Conservation (phyloP, 2,113 vertebrate species). For the Myotis brandtii region DNA sequence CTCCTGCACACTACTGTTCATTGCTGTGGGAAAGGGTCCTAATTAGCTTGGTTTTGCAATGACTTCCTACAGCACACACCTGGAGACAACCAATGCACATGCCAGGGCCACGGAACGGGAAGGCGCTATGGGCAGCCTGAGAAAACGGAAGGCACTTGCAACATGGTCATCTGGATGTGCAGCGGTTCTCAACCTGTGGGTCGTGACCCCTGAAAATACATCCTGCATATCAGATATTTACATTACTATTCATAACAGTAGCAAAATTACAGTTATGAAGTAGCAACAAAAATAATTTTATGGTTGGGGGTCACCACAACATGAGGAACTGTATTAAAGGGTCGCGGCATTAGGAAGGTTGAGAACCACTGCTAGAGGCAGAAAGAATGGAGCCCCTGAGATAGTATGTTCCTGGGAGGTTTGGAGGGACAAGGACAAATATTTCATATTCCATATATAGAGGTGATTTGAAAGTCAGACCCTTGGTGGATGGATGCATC, state of each 20-base stretch:
- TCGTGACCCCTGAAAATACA: too few relatives aligned
- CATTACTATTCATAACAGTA: too few relatives aligned
- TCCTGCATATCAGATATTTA: too few relatives aligned
- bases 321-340: too few relatives aligned
- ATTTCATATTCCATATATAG: not conserved
- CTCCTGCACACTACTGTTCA: not conserved
- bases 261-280: too few relatives aligned
- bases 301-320: too few relatives aligned
- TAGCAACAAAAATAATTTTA: too few relatives aligned
- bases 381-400: not conserved
- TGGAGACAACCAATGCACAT: not conserved
- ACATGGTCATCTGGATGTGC: not conserved
- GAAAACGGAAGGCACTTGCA: not conserved
- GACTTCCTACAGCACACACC: not conserved
- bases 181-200: too few relatives aligned
- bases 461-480: not conserved
- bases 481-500: not conserved
- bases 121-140: not conserved
- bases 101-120: not conserved
- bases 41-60: not conserved
- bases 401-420: not conserved
- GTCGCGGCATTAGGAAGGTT: too few relatives aligned
- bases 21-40: not conserved
- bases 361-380: not conserved
- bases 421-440: not conserved